Percentiles rank a stretch among this genome's conserved stretches.
Evolutionary conservation across 2,888 invertebrate species (phyloP).

Genomic region (Cataglyphis livida): DNA sequence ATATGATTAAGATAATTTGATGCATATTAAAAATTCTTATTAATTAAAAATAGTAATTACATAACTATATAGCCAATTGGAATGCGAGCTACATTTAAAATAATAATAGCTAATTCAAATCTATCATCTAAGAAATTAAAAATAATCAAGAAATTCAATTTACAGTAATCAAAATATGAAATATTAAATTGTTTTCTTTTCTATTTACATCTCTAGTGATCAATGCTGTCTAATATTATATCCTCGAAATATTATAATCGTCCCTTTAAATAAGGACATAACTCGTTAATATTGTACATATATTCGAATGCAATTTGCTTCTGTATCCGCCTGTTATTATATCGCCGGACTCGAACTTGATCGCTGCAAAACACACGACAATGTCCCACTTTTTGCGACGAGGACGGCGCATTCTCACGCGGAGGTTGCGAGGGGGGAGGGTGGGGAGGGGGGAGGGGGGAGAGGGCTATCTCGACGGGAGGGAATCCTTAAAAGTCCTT

Average conservation of each 20-base stretch:
- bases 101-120: no score
- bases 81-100: no score
- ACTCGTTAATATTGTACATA: not conserved
- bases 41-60: no score
- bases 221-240: not conserved
- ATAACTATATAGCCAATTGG: no score
- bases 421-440: constrained; percentile 49
- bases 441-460: constrained; percentile 52
- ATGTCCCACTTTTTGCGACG: constrained; percentile 38
- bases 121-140: no score
- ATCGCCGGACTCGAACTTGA: not conserved
- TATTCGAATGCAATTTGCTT: not conserved
- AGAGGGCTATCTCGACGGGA: constrained; percentile 63
- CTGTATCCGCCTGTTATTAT: not conserved
- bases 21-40: no score
- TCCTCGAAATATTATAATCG: not conserved
- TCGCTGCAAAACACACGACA: constrained; percentile 33
- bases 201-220: not conserved
- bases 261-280: not conserved
- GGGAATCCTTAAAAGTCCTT: constrained; percentile 78
- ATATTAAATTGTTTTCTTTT: no score
- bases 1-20: no score
- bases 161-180: no score
- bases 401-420: constrained; percentile 55
- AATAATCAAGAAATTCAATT: no score